phyloP scores from a whole-genome alignment of 2,113 vertebrate species.

The Illadopsis cleaveri region DNA sequence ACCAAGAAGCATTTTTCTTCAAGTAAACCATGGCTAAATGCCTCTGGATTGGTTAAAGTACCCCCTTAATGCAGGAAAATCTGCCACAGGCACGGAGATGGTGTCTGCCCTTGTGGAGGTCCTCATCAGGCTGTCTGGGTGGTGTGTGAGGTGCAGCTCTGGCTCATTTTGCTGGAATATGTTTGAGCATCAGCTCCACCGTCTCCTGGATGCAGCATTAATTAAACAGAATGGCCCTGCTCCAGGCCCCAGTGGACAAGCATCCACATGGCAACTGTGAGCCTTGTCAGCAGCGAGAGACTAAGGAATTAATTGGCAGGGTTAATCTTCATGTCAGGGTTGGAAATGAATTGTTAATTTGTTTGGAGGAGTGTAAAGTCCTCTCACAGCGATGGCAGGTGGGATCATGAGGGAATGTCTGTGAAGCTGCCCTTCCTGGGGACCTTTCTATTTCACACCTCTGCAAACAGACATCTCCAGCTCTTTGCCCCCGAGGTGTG shows the following conservation, averaged over 20 bases:
- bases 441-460: conserved; percentile 4
- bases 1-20: background rate
- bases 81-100: background rate
- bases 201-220: background rate
- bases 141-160: background rate
- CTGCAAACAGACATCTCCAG: background rate
- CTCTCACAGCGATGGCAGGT: conserved; percentile 1
- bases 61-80: background rate
- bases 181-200: background rate
- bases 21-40: rapidly evolving
- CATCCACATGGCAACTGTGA: conserved; percentile 49
- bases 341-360: conserved; percentile 57
- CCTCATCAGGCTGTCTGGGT: background rate
- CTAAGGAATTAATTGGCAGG: conserved; percentile 63
- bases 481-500: rapidly evolving
- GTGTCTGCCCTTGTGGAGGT: background rate
- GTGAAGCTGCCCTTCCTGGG: background rate
- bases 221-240: conserved; percentile 29
- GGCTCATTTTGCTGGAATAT: background rate
- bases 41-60: background rate
- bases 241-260: conserved; percentile 1
- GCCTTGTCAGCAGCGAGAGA: conserved; percentile 37
- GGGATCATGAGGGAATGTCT: background rate
- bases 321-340: conserved; percentile 52
- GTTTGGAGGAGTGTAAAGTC: conserved; percentile 17